Evolutionary conservation across 1,140 invertebrate genomes (phyloP).

Genomic region (Leptopilina boulardi): DNA sequence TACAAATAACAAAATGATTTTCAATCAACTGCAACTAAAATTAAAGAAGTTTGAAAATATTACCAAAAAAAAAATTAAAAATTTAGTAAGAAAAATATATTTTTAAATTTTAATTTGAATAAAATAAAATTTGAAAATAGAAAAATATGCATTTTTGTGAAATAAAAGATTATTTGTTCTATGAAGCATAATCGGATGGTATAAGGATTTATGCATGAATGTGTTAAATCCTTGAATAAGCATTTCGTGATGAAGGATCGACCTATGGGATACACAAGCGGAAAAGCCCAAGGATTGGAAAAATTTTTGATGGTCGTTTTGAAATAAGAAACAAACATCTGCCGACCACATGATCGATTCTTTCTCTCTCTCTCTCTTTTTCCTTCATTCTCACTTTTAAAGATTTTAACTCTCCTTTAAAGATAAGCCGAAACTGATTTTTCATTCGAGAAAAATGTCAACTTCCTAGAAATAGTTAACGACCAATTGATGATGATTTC

Average conservation of each 20-base stretch:
- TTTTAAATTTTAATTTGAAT: too few relatives aligned
- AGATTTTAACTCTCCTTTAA: not conserved
- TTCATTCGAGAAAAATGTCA: slow-evolving; percentile 28
- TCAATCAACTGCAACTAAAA: not conserved
- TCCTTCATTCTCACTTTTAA: not conserved
- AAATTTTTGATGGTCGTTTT: slow-evolving; percentile 52
- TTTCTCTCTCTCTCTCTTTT: slow-evolving; percentile 34
- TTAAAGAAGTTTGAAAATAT: too few relatives aligned
- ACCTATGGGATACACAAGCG: slow-evolving; percentile 20
- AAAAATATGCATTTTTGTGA: not conserved
- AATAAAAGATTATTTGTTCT: not conserved
- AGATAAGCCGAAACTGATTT: slow-evolving; percentile 53
- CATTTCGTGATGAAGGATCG: slow-evolving; percentile 30
- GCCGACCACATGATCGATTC: slow-evolving; percentile 59
- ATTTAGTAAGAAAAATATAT: too few relatives aligned
- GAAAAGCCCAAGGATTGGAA: slow-evolving; percentile 44
- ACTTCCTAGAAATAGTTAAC: not conserved
- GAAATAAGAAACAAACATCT: slow-evolving; percentile 60
- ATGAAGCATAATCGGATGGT: not conserved
- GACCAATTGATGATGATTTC: not conserved
- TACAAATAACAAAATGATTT: slow-evolving; percentile 10
- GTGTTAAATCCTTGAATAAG: slow-evolving; percentile 21
- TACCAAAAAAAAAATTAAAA: too few relatives aligned
- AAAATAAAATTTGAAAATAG: too few relatives aligned
- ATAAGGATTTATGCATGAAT: slow-evolving; percentile 18